Conservation (phyloP, 2,113 vertebrate species). For the Hippocampus abdominalis region DNA sequence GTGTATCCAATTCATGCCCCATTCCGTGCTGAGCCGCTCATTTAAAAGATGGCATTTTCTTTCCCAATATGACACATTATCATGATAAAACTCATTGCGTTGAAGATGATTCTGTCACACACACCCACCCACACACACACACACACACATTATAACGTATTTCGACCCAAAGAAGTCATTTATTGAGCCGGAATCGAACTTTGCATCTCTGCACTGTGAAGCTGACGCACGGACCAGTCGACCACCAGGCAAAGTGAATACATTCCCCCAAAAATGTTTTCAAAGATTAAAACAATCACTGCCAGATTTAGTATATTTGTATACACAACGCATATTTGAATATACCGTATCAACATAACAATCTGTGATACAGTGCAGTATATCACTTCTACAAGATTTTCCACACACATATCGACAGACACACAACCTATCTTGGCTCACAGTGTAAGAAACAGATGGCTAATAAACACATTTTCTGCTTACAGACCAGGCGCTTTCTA, state of each 20-base stretch:
- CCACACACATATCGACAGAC: neutral
- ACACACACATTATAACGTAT: no score
- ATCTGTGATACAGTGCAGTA: constrained; percentile 9
- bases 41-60: constrained; percentile 38
- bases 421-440: constrained; percentile 35
- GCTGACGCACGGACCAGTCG: no score
- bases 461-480: constrained; percentile 68
- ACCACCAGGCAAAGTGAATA: no score
- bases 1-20: neutral
- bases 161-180: no score
- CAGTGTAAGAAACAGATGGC: constrained; percentile 61
- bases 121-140: neutral
- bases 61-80: constrained; percentile 38
- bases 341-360: constrained; percentile 44
- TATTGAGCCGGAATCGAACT: no score
- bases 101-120: constrained; percentile 18
- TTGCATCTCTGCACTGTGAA: no score
- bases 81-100: constrained; percentile 11
- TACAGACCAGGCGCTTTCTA: constrained; percentile 46
- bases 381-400: neutral
- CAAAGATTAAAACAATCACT: constrained; percentile 23
- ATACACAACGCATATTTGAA: neutral
- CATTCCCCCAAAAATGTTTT: no score
- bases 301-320: constrained; percentile 30
- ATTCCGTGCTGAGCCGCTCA: constrained; percentile 26